A percentile compares a stretch with the other conserved stretches of the same genome.
These are phyloP conservation scores for Gasterosteus aculeatus DNA, from an alignment of 2,113 vertebrate species.

Conservation along the genomic window DNA sequence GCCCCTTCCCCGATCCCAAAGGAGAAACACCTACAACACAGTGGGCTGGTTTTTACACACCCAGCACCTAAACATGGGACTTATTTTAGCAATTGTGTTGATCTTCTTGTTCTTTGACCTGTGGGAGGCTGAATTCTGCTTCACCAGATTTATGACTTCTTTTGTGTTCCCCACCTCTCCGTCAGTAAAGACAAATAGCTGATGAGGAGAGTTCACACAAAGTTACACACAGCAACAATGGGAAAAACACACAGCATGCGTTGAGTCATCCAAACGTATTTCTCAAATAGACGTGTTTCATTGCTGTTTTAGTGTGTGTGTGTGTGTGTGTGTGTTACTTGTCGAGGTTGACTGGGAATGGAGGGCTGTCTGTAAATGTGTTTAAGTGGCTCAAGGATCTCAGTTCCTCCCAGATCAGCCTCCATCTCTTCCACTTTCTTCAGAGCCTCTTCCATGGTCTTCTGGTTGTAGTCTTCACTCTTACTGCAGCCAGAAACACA, in stretches of 20 bases:
- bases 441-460: slow-evolving; percentile 82
- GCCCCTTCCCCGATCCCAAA: slow-evolving; percentile 89
- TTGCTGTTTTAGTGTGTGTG: neutral
- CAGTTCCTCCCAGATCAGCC: slow-evolving; percentile 83
- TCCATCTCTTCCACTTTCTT: slow-evolving; percentile 67
- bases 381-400: slow-evolving; percentile 81
- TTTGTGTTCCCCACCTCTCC: slow-evolving; percentile 86
- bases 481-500: slow-evolving; percentile 65
- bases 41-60: neutral
- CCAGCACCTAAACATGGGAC: neutral
- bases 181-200: slow-evolving; percentile 92
- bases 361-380: slow-evolving; percentile 80
- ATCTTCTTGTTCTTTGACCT: slow-evolving; percentile 70
- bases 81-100: neutral
- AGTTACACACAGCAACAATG: neutral
- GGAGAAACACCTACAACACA: slow-evolving; percentile 83
- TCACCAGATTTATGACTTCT: slow-evolving; percentile 81
- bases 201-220: slow-evolving; percentile 9
- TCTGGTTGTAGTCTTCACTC: slow-evolving; percentile 84
- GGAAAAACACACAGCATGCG: neutral
- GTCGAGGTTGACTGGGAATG: slow-evolving; percentile 73
- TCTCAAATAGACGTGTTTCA: neutral
- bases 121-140: slow-evolving; percentile 77
- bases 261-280: neutral
- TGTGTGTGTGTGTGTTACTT: neutral